Conservation (phyloP, 2,113 vertebrate species). For the Trematocara marginatum region DNA sequence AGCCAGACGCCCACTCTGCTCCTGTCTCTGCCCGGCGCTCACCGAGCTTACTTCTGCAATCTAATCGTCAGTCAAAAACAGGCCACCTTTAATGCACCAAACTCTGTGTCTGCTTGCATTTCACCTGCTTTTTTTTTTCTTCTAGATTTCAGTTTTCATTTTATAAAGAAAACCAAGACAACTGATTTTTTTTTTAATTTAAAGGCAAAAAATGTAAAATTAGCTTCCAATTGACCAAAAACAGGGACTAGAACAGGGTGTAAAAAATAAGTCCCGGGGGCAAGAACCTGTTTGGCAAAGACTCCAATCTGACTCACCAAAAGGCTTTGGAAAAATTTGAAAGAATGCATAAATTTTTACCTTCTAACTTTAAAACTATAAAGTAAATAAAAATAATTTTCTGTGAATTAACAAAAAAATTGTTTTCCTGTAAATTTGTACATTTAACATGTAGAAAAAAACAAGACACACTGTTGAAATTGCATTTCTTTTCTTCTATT, state of each 20-base stretch:
- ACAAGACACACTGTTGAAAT: background rate
- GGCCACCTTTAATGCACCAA: background rate
- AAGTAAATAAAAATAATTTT: background rate
- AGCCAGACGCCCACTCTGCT: conserved; percentile 76
- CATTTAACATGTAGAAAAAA: background rate
- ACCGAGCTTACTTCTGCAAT: conserved; percentile 51
- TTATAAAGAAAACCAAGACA: background rate
- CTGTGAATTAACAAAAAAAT: background rate
- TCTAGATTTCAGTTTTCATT: background rate
- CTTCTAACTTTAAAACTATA: background rate
- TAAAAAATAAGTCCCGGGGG: background rate
- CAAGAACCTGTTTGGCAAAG: background rate
- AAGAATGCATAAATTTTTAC: background rate
- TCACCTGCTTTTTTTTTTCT: background rate
- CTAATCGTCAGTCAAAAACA: background rate
- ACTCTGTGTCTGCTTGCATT: background rate
- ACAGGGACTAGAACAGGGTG: background rate
- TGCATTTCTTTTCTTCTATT: background rate
- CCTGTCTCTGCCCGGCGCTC: conserved; percentile 61
- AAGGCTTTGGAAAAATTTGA: background rate
- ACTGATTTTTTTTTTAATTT: background rate
- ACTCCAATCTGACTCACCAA: background rate
- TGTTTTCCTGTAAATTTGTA: background rate
- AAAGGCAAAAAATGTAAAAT: background rate
- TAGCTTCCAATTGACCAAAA: background rate